phyloP scores from a whole-genome alignment of 2,113 vertebrate species.

The Cygnus buccinator region DNA sequence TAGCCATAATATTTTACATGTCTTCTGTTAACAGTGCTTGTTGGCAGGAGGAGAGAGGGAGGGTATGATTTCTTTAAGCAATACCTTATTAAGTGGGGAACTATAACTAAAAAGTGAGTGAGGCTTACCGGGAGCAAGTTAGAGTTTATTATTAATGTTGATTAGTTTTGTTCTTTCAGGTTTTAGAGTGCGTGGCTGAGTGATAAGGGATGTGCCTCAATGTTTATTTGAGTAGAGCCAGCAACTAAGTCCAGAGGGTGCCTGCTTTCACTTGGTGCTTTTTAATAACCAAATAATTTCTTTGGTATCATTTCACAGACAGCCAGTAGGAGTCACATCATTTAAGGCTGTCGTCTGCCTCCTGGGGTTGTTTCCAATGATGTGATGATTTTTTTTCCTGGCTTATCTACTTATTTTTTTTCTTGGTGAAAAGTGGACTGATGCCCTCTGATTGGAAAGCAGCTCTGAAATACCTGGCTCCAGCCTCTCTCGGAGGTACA shows the following conservation, averaged over 20 bases:
- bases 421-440: not conserved
- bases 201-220: not conserved
- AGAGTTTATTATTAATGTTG: not conserved
- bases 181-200: not conserved
- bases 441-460: not conserved
- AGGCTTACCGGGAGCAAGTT: not conserved
- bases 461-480: not conserved
- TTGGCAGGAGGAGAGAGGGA: not conserved
- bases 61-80: not conserved
- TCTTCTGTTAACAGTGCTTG: not conserved
- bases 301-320: not conserved
- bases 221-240: slow-evolving; percentile 11
- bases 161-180: slow-evolving; percentile 21
- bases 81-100: not conserved
- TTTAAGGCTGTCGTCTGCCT: not conserved
- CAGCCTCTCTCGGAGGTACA: not conserved
- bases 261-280: not conserved
- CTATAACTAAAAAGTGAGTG: not conserved
- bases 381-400: not conserved
- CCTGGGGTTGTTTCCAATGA: not conserved
- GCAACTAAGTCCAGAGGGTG: not conserved
- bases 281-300: slow-evolving; percentile 40
- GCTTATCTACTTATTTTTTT: slow-evolving; percentile 18
- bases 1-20: not conserved
- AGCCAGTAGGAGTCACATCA: not conserved